A percentile compares a stretch with the other conserved stretches of the same genome.
These are phyloP conservation scores for Carettochelys insculpta DNA, from an alignment of 2,113 vertebrate genomes.

Conservation along the genomic window DNA sequence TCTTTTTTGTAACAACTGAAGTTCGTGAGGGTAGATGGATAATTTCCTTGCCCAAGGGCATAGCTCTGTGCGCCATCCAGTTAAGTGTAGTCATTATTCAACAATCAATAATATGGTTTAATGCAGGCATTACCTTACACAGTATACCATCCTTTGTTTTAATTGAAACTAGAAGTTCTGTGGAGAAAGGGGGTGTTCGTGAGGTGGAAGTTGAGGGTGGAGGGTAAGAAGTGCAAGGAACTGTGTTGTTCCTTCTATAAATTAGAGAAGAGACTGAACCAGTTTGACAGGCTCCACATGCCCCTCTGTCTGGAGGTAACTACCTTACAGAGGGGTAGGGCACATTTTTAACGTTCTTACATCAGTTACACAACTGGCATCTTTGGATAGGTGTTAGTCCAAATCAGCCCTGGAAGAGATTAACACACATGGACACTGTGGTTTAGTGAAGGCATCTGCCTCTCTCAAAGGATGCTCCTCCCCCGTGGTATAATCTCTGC, in stretches of 20 bases:
- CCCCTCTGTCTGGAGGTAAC: not conserved
- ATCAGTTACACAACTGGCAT: not conserved
- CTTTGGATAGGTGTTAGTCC: not conserved
- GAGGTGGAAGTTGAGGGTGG: not conserved
- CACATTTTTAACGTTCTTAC: not conserved
- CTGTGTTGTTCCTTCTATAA: not conserved
- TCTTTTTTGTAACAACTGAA: not conserved
- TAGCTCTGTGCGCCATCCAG: not conserved
- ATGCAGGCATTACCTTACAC: not conserved
- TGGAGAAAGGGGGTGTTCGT: not conserved
- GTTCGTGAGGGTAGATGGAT: not conserved
- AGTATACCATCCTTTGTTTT: not conserved
- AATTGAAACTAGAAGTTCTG: conserved; percentile 26
- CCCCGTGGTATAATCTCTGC: not conserved
- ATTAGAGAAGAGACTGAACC: not conserved
- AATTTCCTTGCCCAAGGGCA: not conserved
- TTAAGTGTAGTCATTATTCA: not conserved
- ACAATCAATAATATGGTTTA: not conserved
- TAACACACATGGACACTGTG: not conserved
- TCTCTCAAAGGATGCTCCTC: not conserved
- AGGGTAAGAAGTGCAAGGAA: not conserved
- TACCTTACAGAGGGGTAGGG: not conserved
- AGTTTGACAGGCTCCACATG: not conserved
- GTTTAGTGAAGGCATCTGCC: conserved; percentile 12
- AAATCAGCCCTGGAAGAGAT: not conserved